Evolutionary conservation across 2,797 vertebrate genomes (phyloP).

Genomic region (Pygocentrus nattereri): DNA sequence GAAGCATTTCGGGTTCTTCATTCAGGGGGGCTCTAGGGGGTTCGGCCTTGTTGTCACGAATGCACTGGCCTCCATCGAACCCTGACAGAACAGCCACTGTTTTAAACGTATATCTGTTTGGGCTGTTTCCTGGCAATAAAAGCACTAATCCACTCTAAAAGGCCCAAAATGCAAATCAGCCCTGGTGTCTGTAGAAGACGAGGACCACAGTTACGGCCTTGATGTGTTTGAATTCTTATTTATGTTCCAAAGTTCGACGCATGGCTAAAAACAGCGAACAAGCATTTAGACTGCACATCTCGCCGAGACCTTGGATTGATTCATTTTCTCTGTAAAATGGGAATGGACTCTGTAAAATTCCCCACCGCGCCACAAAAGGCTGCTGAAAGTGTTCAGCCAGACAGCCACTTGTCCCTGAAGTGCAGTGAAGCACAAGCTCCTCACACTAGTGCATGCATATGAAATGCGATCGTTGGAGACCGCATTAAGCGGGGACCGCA

Average conservation of each 20-base stretch:
- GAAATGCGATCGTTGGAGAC: conserved; percentile 12
- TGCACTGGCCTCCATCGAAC: no score
- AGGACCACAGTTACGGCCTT: neutral
- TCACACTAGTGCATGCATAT: conserved; percentile 4
- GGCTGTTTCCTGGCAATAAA: neutral
- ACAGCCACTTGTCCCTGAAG: conserved; percentile 20
- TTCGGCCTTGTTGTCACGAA: no score
- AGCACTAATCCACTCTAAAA: neutral
- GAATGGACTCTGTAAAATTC: neutral
- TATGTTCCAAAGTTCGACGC: neutral
- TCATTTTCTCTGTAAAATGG: neutral
- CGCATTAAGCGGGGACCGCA: neutral
- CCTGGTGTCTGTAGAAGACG: neutral
- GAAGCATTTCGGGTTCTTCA: no score
- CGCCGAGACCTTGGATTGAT: neutral
- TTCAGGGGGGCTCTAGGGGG: no score
- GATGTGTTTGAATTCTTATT: neutral
- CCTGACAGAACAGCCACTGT: no score
- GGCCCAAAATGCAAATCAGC: neutral
- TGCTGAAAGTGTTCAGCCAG: conserved; percentile 14
- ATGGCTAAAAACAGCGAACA: neutral
- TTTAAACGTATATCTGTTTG: neutral
- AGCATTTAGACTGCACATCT: neutral
- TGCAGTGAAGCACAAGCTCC: conserved; percentile 35
- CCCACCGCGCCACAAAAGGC: neutral